Base-by-base conservation (phyloP, 1,140 invertebrate species). In the Diuraphis noxia region DNA sequence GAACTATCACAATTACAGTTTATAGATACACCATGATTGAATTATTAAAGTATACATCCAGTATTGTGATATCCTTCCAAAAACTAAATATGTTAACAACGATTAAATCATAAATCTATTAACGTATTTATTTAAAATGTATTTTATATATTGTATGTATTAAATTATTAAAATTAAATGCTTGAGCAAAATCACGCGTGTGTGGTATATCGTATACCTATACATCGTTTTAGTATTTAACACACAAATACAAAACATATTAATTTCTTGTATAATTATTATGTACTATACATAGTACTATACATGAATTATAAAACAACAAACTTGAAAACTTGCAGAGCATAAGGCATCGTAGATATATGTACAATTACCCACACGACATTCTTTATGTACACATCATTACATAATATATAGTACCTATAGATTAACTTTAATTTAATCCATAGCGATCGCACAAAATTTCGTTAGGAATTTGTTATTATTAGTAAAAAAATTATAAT, bases 21-120 rank as follows among this genome's bases (percentile, higher is more conserved):
- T 30, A 88, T 88, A 88, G 49, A 88, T 88, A 56, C 86, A 63
- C 86, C n/a, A 43, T 56, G 23, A 56, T 84, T 43, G 40, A 84
- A 43, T 46, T 25, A n/a, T 43, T 84, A 43, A 40, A 82, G 23
- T 13, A 25, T 40, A 40, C 23, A 40, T 10, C 21, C 7, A 82
- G 30, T 82, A 82, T 30, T 82, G 4, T 13, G 40, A 40, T 40
- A 82, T 30, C 23, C 36, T 0, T 82, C 9, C 38, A 41, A 82
- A 25, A 40, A 40, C 38, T 40, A 30, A 82, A 30, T 13, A 40
- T 72, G n/a, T n/a, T n/a, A n/a, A 72, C 34, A 6, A 72, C 5
- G 4, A 72, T n/a, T n/a, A n/a, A 72, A 34, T n/a, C 34, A 72
- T n/a, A n/a, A 72, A 72, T 72, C 3, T 63, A n/a, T 10, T 17